Percentiles rank a stretch among this genome's conserved stretches.
Evolutionary conservation across 2,888 invertebrate genomes (phyloP).

Genomic region (Gnatocerus cornutus): DNA sequence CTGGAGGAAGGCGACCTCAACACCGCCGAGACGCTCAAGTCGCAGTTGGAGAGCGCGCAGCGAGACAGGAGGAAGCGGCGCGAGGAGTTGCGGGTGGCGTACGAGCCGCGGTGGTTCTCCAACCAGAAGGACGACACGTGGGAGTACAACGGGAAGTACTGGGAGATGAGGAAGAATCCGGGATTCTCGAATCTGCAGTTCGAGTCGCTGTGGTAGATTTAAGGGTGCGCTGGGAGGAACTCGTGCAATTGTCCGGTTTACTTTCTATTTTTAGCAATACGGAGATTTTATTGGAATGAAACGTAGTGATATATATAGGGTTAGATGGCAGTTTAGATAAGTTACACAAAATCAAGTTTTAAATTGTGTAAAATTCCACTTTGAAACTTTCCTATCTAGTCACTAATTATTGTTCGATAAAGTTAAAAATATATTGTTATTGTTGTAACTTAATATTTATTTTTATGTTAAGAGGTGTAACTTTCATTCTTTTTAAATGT

Average conservation of each 20-base stretch:
- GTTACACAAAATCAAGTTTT: conserved; percentile 42
- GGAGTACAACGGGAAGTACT: conserved; percentile 84
- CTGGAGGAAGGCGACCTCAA: conserved; percentile 85
- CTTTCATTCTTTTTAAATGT: conserved; percentile 34
- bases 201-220: conserved; percentile 77
- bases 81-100: conserved; percentile 74
- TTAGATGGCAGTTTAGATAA: conserved; percentile 47
- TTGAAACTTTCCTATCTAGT: conserved; percentile 57
- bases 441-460: conserved; percentile 57
- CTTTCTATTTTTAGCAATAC: conserved; percentile 39
- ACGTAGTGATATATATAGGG: conserved; percentile 41
- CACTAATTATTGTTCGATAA: conserved; percentile 57
- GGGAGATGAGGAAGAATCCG: conserved; percentile 80
- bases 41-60: conserved; percentile 82
- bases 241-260: conserved; percentile 36
- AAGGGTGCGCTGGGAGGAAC: conserved; percentile 4
- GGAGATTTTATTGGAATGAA: conserved; percentile 34
- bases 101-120: conserved; percentile 77
- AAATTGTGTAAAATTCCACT: conserved; percentile 51
- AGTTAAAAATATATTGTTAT: conserved; percentile 52
- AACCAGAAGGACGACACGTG: conserved; percentile 70
- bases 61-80: conserved; percentile 78
- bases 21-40: conserved; percentile 82
- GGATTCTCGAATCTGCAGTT: conserved; percentile 76
- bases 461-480: conserved; percentile 48